Percentiles rank a stretch among this genome's conserved stretches.
Conservation (phyloP, 1,140 invertebrate species). For the Argopecten irradians region DNA sequence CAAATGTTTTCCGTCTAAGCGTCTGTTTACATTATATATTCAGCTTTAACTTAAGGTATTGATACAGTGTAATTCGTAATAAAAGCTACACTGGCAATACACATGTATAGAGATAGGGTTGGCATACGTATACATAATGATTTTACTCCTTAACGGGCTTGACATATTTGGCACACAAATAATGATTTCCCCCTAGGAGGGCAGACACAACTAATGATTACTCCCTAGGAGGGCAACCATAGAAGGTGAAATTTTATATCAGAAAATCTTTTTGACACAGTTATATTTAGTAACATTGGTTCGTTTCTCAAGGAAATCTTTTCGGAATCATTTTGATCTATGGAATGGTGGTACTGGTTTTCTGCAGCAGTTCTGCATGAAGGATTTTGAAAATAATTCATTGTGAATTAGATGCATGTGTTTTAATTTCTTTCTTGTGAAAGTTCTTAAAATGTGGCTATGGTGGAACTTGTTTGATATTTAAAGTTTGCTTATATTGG, state of each 20-base stretch:
- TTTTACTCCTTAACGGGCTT: neutral
- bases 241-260: neutral
- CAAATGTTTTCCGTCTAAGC: neutral
- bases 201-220: neutral
- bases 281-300: no score
- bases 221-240: neutral
- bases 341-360: no score
- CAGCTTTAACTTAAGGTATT: neutral
- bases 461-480: no score
- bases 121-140: slow-evolving; percentile 12
- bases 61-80: neutral
- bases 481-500: no score
- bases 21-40: neutral
- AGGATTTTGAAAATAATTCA: no score
- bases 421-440: no score
- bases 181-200: slow-evolving; percentile 1
- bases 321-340: no score
- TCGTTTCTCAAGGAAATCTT: no score
- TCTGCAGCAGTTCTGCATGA: no score
- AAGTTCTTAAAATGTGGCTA: no score
- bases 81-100: neutral
- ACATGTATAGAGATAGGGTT: neutral
- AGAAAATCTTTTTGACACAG: neutral
- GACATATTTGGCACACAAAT: slow-evolving; percentile 16
- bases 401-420: no score